A percentile compares a stretch with the other conserved stretches of the same genome.
Evolutionary conservation across 2,888 invertebrate genomes (phyloP).

Genomic region (Notocelia uddmanniana): DNA sequence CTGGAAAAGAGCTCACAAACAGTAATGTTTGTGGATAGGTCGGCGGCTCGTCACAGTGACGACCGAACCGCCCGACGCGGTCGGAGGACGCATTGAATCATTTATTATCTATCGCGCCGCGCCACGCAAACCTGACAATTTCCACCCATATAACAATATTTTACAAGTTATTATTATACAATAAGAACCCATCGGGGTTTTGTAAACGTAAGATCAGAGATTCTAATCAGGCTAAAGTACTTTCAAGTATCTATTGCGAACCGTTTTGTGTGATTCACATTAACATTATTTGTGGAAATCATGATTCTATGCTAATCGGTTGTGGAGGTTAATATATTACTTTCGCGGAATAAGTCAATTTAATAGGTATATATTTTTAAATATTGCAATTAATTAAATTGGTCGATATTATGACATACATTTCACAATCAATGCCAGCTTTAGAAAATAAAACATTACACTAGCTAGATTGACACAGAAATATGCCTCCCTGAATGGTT

Average conservation of each 20-base stretch:
- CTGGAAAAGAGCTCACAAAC: background rate
- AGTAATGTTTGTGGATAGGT: background rate
- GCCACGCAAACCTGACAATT: conserved; percentile 39
- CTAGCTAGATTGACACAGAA: conserved; percentile 25
- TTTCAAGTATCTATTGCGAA: conserved; percentile 25
- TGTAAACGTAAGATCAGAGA: conserved; percentile 37
- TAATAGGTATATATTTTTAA: background rate
- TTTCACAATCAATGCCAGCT: conserved; percentile 25
- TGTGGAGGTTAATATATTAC: conserved; percentile 6
- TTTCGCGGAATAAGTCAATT: too few species aligned
- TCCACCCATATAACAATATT: conserved; percentile 42
- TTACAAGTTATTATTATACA: conserved; percentile 41
- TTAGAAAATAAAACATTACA: conserved; percentile 31
- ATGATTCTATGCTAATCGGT: conserved; percentile 26
- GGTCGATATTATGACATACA: conserved; percentile 11
- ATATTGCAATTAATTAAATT: background rate
- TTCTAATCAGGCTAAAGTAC: conserved; percentile 27
- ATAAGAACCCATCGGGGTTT: conserved; percentile 30
- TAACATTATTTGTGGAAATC: background rate
- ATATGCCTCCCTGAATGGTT: conserved; percentile 23
- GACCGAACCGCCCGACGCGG: conserved; percentile 15
- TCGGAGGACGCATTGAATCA: conserved; percentile 53
- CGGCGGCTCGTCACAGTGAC: conserved; percentile 16
- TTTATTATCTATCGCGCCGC: conserved; percentile 60
- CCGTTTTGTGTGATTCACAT: conserved; percentile 4